Base-by-base conservation (phyloP, 2,888 invertebrate genomes). In the Andrena chrysosceles region DNA sequence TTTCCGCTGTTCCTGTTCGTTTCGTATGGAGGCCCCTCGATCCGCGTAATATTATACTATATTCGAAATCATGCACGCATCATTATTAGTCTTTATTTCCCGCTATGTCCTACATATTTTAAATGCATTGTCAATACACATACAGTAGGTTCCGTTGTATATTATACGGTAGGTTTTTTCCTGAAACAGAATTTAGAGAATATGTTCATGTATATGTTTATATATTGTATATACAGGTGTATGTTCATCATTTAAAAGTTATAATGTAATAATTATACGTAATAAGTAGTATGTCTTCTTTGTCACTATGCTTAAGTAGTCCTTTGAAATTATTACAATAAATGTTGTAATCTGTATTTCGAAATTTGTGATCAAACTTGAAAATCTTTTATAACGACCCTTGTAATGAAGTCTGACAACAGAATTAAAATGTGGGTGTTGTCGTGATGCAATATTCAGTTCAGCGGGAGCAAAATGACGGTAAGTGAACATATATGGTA, bases 51-150 rank as follows among this genome's bases (percentile, higher is more conserved):
- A 48, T 71, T 62, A 23, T 20, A 62, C 48, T 67, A 33, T 67
- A 62, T 29, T 33, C 23, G n/a, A 63, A 68, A 68, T 81, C 67
- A 71, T 80, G 67, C 42, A 31, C 48, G 42, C n/a, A 42, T 35
- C 49, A 54, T 79, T 72, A 59, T 66, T 80, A 74, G 20, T 64
- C 60, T 67, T 10, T 64, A 67, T 68, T 80, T 75, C 42, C 71
- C 56, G 29, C 60, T 48, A 49, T 52, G 13, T 20, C 60, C 33
- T 81, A 56, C 52, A 75, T 62, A 80, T 71, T 80, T 72, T 52
- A 20, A 68, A 52, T 73, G 52, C 33, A 67, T 63, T 62, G 13
- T 49, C 26, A 66, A 64, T 79, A 42, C 48, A 70, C n/a, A 54
- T 52, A 49, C 8, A 23, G 42, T 42, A 42, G 42, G 42, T 42